phyloP scores from a whole-genome alignment of 2,113 vertebrate species.

The Rhea pennata region DNA sequence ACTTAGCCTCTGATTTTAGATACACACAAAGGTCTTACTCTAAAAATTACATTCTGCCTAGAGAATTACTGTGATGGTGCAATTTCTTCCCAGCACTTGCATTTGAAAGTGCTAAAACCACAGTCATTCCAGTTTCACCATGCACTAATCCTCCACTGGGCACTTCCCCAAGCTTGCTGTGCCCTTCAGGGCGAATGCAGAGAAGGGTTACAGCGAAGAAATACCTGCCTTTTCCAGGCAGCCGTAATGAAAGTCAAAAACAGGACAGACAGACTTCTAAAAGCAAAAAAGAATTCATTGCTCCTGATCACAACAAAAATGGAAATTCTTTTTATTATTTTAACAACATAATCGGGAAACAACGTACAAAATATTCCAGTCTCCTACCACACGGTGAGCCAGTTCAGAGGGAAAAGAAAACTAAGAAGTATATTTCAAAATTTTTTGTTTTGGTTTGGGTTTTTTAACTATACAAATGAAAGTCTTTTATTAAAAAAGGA shows the following conservation, averaged over 20 bases:
- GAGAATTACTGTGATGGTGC: not conserved
- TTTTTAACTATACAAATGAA: not conserved
- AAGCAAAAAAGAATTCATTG: conserved; percentile 10
- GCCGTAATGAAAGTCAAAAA: not conserved
- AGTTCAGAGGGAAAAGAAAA: not conserved
- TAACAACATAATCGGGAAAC: not conserved
- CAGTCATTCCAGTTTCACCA: not conserved
- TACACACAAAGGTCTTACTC: not conserved
- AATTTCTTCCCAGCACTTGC: not conserved
- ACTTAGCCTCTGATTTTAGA: not conserved
- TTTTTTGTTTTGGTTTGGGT: not conserved
- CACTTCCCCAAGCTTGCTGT: not conserved
- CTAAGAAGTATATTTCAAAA: not conserved
- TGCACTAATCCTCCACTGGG: not conserved
- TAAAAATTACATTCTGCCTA: not conserved
- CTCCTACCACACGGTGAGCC: not conserved
- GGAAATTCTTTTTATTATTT: not conserved
- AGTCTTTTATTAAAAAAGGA: not conserved
- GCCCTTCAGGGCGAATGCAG: not conserved
- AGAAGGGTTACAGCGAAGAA: not conserved
- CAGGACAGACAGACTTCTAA: not conserved
- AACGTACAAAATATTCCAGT: not conserved
- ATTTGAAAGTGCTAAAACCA: not conserved
- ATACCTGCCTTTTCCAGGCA: not conserved
- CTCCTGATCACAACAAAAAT: not conserved